phyloP scores from a whole-genome alignment of 1,140 invertebrate species.

The Bradysia coprophila region DNA sequence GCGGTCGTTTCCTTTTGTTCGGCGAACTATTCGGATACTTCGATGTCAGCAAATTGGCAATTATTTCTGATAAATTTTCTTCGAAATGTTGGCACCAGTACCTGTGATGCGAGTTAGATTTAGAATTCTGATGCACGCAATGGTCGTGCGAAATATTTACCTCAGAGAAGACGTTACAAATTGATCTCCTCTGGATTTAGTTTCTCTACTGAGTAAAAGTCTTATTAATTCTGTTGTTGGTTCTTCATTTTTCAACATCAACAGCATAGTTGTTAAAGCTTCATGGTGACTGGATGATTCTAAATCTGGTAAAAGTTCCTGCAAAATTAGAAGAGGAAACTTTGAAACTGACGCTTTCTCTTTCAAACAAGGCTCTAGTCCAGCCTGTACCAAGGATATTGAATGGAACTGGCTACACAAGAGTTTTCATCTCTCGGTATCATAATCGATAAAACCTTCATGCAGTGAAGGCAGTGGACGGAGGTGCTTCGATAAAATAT shows the following conservation, averaged over 20 bases:
- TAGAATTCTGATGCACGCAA: too few relatives aligned
- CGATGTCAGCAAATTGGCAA: slow-evolving; percentile 55
- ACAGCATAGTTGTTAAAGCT: slow-evolving; percentile 74
- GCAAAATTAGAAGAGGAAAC: too few relatives aligned
- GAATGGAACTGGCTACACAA: too few relatives aligned
- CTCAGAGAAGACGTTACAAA: slow-evolving; percentile 79
- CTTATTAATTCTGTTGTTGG: slow-evolving; percentile 71
- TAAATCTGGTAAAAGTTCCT: slow-evolving; percentile 59
- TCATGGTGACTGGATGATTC: slow-evolving; percentile 78
- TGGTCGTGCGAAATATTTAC: slow-evolving; percentile 8
- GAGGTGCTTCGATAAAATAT: too few relatives aligned
- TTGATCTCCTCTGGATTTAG: slow-evolving; percentile 49
- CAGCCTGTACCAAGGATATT: too few relatives aligned
- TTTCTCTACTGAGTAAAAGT: slow-evolving; percentile 61
- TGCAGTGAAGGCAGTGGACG: too few relatives aligned
- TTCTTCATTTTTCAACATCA: slow-evolving; percentile 81
- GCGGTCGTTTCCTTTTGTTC: slow-evolving; percentile 71
- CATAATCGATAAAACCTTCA: too few relatives aligned
- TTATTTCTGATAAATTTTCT: slow-evolving; percentile 70
- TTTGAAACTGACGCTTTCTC: too few relatives aligned
- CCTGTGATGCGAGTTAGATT: slow-evolving; percentile 10
- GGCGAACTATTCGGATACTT: slow-evolving; percentile 70
- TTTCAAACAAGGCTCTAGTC: too few relatives aligned
- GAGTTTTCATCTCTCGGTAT: too few relatives aligned
- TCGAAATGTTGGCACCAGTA: slow-evolving; percentile 87